These are phyloP conservation scores for Chauna torquata DNA, from an alignment of 2,113 vertebrate genomes.

Conservation along the genomic window DNA sequence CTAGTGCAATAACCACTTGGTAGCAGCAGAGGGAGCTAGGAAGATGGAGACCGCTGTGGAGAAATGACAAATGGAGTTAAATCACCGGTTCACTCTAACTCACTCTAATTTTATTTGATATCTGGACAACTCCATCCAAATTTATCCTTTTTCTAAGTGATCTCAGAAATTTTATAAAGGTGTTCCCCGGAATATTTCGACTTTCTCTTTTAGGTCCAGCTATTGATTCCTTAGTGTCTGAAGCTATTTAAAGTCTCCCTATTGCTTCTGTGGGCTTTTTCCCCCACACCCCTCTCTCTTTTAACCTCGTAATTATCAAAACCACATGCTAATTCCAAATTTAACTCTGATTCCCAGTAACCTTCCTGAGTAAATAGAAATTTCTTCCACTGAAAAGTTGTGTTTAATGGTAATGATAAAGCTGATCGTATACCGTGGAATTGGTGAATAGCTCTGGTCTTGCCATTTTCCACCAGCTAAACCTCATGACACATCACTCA, in stretches of 20 bases:
- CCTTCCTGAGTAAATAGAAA: neutral
- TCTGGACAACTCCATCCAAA: neutral
- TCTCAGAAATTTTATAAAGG: neutral
- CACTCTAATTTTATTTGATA: neutral
- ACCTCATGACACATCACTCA: neutral
- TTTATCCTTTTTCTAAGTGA: neutral
- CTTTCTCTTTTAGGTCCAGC: neutral
- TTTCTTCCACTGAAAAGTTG: neutral
- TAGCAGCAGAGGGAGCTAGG: neutral
- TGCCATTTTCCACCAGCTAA: neutral
- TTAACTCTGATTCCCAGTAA: neutral
- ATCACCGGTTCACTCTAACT: neutral
- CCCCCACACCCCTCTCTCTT: fast-evolving
- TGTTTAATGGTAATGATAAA: neutral
- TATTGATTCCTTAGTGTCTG: neutral
- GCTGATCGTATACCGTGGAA: neutral
- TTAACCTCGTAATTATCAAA: neutral
- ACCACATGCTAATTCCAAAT: neutral
- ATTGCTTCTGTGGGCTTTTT: neutral
- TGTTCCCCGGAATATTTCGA: neutral
- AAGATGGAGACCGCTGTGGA: neutral
- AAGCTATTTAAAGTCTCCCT: neutral
- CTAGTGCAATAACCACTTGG: neutral
- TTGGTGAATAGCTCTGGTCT: neutral
- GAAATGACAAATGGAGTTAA: fast-evolving